These are phyloP conservation scores for Alaudala cheleensis DNA, from an alignment of 2,113 vertebrate species.

Conservation along the genomic window DNA sequence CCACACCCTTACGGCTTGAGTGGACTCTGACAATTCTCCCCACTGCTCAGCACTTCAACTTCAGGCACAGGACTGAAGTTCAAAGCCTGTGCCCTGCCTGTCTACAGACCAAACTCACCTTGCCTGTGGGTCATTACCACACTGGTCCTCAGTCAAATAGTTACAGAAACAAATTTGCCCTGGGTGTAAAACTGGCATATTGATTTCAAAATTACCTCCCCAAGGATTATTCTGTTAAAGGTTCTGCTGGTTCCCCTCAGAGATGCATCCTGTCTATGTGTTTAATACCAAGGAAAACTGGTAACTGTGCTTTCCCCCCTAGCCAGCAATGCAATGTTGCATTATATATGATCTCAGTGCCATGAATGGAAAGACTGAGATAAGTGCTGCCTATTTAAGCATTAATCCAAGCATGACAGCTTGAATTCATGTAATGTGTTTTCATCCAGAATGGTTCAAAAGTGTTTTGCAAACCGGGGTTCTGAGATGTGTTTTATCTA, in stretches of 20 bases:
- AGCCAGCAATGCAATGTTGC: neutral
- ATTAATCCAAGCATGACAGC: neutral
- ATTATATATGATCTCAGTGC: neutral
- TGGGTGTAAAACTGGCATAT: neutral
- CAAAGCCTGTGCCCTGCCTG: neutral
- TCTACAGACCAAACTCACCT: neutral
- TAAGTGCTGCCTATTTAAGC: neutral
- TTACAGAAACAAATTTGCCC: neutral
- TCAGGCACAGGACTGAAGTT: fast-evolving
- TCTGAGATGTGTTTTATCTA: neutral
- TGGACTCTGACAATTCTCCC: neutral
- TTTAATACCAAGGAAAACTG: neutral
- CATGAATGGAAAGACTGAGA: neutral
- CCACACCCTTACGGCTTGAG: neutral
- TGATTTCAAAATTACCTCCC: neutral
- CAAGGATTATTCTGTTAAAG: neutral
- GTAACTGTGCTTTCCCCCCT: neutral
- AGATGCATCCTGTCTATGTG: neutral
- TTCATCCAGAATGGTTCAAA: neutral
- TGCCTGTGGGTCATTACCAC: neutral
- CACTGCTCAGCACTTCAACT: neutral
- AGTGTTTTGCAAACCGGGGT: neutral
- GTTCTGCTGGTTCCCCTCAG: neutral
- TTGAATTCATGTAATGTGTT: neutral
- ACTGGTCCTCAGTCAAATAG: neutral